A percentile compares a stretch with the other conserved stretches of the same genome.
phyloP scores from a whole-genome alignment of 2,113 vertebrate genomes.

The Panthera uncia region DNA sequence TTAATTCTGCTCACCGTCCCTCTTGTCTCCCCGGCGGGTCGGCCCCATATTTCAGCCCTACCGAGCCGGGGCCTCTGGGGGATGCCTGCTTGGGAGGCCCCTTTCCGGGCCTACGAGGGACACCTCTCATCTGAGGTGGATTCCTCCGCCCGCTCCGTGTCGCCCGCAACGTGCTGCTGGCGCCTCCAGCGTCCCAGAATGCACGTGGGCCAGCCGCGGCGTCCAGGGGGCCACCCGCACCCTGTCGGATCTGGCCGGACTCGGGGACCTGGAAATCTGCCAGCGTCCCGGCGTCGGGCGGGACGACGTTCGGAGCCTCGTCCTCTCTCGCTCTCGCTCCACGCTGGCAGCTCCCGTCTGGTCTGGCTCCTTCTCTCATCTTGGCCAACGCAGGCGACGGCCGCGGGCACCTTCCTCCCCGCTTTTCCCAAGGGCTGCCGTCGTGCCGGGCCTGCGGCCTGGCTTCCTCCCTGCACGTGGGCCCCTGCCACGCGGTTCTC shows the following conservation, averaged over 20 bases:
- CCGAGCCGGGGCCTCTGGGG: neutral
- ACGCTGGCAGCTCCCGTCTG: accelerated
- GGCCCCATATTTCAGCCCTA: neutral
- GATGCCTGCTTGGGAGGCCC: neutral
- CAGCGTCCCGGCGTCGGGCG: accelerated
- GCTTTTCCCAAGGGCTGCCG: too few relatives aligned
- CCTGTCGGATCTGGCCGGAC: neutral
- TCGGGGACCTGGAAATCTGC: neutral
- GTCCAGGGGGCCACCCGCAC: neutral
- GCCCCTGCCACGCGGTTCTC: neutral
- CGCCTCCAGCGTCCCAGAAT: neutral
- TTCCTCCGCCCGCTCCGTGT: neutral
- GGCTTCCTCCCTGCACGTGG: neutral
- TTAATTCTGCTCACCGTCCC: neutral
- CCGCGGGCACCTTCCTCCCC: accelerated
- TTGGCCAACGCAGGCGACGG: neutral
- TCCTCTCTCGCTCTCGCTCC: neutral
- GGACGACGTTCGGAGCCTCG: neutral
- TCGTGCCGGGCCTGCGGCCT: neutral
- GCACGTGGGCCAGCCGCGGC: accelerated
- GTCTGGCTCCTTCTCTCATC: neutral
- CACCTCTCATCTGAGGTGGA: neutral
- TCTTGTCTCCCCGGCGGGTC: too few relatives aligned
- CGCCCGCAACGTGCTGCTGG: too few relatives aligned
- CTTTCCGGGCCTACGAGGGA: neutral